Conservation (phyloP, 1,140 invertebrate species). For the Papilio glaucus region DNA sequence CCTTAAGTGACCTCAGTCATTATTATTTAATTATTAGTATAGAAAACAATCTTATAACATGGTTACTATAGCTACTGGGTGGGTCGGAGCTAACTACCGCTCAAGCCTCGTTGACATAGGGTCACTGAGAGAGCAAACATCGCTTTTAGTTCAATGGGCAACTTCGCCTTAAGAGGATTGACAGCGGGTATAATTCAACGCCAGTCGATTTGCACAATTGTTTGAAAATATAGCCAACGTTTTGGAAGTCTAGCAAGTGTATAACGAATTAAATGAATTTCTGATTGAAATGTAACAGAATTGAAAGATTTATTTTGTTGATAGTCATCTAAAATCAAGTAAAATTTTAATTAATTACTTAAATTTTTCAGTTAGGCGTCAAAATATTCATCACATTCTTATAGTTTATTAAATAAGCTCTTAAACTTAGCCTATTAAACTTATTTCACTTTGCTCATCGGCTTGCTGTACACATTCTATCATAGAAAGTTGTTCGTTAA, state of each 20-base stretch:
- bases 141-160: constrained; percentile 59
- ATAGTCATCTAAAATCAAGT: too few relatives aligned
- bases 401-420: too few relatives aligned
- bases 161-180: constrained; percentile 71
- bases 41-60: background rate
- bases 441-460: too few relatives aligned
- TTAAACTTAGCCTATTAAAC: too few relatives aligned
- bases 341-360: too few relatives aligned
- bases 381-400: too few relatives aligned
- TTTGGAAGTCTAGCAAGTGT: background rate
- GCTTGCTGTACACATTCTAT: too few relatives aligned
- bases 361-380: too few relatives aligned
- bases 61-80: background rate
- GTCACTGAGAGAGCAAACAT: constrained; percentile 65
- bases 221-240: constrained; percentile 33
- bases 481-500: too few relatives aligned
- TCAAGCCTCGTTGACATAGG: constrained; percentile 59
- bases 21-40: too few relatives aligned
- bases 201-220: constrained; percentile 35
- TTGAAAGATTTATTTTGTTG: too few relatives aligned
- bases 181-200: constrained; percentile 34
- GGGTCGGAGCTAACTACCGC: constrained; percentile 41
- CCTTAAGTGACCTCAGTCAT: background rate
- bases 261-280: background rate
- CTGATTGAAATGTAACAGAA: background rate